These are phyloP conservation scores for Drosophila athabasca DNA, from an alignment of 1,140 invertebrate species.

Conservation along the genomic window DNA sequence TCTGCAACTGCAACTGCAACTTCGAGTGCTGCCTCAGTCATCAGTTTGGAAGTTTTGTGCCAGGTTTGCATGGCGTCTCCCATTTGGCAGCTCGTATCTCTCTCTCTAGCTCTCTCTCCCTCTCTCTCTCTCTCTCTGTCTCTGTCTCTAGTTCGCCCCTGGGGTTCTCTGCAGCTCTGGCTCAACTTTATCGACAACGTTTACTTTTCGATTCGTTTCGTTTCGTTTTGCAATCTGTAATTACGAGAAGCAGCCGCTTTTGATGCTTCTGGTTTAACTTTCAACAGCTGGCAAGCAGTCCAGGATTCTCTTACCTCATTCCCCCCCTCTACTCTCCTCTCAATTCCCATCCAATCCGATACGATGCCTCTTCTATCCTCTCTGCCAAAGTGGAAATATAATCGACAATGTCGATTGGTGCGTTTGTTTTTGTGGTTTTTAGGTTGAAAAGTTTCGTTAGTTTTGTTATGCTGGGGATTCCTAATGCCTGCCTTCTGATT, in stretches of 20 bases:
- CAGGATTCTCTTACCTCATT: too few relatives aligned
- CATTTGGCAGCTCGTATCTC: slow-evolving; percentile 21
- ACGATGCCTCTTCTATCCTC: slow-evolving; percentile 4
- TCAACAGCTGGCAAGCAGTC: slow-evolving; percentile 60
- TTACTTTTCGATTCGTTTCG: slow-evolving; percentile 71
- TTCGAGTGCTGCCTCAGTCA: slow-evolving; percentile 42
- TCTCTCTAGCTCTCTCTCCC: slow-evolving; percentile 21
- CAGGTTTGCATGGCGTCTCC: slow-evolving; percentile 44
- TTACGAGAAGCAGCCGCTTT: slow-evolving; percentile 64
- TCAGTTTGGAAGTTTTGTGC: slow-evolving; percentile 64
- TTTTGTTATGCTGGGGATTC: slow-evolving; percentile 63
- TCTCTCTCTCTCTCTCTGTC: slow-evolving; percentile 6
- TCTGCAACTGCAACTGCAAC: slow-evolving; percentile 18
- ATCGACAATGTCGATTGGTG: slow-evolving; percentile 67
- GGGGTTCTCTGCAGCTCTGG: background rate
- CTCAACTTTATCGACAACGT: slow-evolving; percentile 55
- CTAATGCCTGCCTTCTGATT: slow-evolving; percentile 62
- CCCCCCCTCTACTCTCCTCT: background rate
- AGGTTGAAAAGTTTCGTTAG: slow-evolving; percentile 58
- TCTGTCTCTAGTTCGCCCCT: background rate
- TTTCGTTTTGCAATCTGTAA: slow-evolving; percentile 70
- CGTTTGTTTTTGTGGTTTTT: slow-evolving; percentile 64
- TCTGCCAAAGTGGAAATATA: slow-evolving; percentile 40
- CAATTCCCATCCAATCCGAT: slow-evolving; percentile 1
- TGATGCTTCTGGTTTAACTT: slow-evolving; percentile 70